Conservation (phyloP, 2,113 vertebrate genomes). For the Ginglymostoma cirratum region DNA sequence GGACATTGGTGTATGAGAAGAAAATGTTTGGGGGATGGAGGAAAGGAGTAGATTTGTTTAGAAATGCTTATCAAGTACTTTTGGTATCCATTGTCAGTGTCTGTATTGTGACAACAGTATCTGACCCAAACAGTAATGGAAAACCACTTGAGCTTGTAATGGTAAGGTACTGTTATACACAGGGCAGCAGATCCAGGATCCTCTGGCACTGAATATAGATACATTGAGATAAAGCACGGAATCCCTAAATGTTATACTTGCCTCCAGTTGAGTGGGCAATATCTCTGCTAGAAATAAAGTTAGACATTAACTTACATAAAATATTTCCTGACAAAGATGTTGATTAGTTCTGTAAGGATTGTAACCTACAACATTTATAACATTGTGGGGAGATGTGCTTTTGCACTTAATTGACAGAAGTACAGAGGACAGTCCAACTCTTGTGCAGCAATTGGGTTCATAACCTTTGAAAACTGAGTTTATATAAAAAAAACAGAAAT, state of each 20-base stretch:
- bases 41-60: background rate
- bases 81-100: background rate
- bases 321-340: background rate
- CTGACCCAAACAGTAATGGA: background rate
- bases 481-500: background rate
- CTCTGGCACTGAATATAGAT: background rate
- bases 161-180: background rate
- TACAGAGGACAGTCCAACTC: background rate
- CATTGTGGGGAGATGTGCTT: background rate
- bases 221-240: background rate
- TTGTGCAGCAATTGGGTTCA: background rate
- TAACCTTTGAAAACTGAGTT: background rate
- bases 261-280: background rate
- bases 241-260: background rate
- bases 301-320: background rate
- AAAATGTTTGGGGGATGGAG: background rate
- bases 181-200: background rate
- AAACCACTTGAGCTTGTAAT: background rate
- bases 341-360: background rate
- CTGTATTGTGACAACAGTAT: background rate
- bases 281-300: background rate
- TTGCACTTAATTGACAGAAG: background rate
- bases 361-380: background rate
- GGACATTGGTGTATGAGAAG: background rate
- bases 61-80: background rate